phyloP scores from a whole-genome alignment of 2,888 invertebrate species.

The Venustoraphidia nigricollis region DNA sequence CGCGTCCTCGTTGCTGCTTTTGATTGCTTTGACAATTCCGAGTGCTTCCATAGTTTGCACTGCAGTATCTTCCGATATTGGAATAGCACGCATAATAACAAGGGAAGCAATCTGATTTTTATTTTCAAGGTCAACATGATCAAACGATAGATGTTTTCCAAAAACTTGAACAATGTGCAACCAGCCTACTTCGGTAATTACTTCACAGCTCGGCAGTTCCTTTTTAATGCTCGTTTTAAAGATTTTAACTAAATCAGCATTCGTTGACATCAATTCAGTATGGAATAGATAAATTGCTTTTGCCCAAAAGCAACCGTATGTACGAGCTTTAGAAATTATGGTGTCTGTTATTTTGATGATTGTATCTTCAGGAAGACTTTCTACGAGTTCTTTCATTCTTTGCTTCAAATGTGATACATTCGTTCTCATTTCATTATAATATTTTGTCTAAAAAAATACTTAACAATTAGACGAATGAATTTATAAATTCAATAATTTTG shows the following conservation, averaged over 20 bases:
- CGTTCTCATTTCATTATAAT: slow-evolving; percentile 19
- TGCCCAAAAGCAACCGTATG: slow-evolving; percentile 19
- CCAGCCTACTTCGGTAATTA: slow-evolving; percentile 7
- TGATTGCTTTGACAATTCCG: slow-evolving; percentile 16
- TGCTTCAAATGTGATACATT: slow-evolving; percentile 17
- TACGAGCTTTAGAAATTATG: slow-evolving; percentile 13
- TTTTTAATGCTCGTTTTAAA: no score
- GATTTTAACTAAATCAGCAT: no score
- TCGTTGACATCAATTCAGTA: slow-evolving; percentile 12
- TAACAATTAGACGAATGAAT: slow-evolving; percentile 7
- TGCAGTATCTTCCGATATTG: slow-evolving; percentile 17
- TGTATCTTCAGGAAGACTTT: slow-evolving; percentile 15
- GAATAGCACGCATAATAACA: slow-evolving; percentile 14
- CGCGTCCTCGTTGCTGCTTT: slow-evolving; percentile 14
- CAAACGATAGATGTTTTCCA: slow-evolving; percentile 16
- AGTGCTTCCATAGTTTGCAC: slow-evolving; percentile 23
- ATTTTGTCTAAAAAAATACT: slow-evolving; percentile 22
- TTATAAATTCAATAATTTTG: neutral
- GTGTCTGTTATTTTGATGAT: slow-evolving; percentile 14
- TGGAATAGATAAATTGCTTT: slow-evolving; percentile 16
- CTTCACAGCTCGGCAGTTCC: neutral
- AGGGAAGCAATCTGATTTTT: slow-evolving; percentile 15
- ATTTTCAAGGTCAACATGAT: slow-evolving; percentile 13
- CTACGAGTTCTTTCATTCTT: slow-evolving; percentile 18
- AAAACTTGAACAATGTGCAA: slow-evolving; percentile 22